Conservation (phyloP, 2,797 vertebrate genomes). For the Jordanella pulchra region DNA sequence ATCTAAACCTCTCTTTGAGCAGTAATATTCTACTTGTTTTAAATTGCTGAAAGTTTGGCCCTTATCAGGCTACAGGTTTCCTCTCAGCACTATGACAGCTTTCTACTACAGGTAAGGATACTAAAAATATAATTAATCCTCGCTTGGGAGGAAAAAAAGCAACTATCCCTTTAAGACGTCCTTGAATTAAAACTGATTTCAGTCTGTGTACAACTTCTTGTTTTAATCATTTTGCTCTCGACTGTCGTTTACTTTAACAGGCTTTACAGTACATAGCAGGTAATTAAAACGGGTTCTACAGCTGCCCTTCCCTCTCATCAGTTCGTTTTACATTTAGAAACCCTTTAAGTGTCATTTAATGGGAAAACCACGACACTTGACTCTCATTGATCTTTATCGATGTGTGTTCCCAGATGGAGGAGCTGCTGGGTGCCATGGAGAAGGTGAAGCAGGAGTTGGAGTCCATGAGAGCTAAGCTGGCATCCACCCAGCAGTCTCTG, state of each 20-base stretch:
- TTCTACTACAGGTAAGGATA: neutral
- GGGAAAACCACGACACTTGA: neutral
- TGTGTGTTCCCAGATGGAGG: constrained; percentile 87
- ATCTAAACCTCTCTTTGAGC: neutral
- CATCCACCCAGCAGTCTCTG: constrained; percentile 96
- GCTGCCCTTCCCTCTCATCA: constrained; percentile 24
- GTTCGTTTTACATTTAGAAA: constrained; percentile 13
- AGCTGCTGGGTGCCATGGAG: constrained; percentile 96
- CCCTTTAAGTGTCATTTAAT: neutral
- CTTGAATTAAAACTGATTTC: neutral
- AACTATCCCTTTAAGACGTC: neutral
- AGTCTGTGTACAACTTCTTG: neutral
- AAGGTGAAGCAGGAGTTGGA: constrained; percentile 98
- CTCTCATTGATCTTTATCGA: constrained; percentile 15
- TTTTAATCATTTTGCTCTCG: neutral
- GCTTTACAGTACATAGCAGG: constrained; percentile 53
- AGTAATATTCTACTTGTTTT: neutral
- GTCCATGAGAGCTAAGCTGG: constrained; percentile 96
- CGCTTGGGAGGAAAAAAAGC: neutral
- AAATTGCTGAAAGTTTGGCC: neutral
- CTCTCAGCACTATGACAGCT: neutral
- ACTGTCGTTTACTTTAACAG: constrained; percentile 5
- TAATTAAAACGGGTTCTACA: constrained; percentile 49
- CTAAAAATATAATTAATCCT: neutral
- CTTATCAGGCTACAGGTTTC: neutral